Conservation (phyloP, 2,113 vertebrate species). For the Muntiacus muntjak region DNA sequence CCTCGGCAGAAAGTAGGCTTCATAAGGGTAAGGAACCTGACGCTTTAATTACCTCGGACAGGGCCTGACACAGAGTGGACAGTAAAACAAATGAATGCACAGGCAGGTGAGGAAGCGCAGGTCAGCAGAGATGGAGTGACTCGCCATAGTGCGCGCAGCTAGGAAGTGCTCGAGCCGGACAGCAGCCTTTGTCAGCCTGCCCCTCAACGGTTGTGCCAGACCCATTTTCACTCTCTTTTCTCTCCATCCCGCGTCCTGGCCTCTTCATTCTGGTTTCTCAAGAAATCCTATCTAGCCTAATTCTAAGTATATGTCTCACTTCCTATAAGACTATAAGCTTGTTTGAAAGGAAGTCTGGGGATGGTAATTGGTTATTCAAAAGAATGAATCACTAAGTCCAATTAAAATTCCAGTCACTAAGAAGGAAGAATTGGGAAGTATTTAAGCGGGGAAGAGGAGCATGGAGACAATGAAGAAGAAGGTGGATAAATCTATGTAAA, state of each 20-base stretch:
- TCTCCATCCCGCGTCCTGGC: background rate
- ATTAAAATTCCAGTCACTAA: background rate
- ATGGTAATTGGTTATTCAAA: background rate
- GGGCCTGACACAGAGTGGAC: background rate
- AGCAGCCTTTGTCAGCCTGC: background rate
- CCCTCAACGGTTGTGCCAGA: background rate
- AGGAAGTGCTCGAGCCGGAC: rapidly evolving
- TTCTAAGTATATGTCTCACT: background rate
- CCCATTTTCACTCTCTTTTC: background rate
- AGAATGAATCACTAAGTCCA: background rate
- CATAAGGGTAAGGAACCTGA: background rate
- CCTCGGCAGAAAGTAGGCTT: background rate
- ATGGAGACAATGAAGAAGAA: background rate
- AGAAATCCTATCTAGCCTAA: background rate
- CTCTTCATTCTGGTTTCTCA: background rate
- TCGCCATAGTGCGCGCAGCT: rapidly evolving
- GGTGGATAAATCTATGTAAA: background rate
- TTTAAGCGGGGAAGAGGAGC: background rate
- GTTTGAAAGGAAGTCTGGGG: background rate
- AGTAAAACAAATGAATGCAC: background rate
- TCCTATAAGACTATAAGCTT: background rate
- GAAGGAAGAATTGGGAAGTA: background rate
- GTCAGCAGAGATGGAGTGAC: background rate
- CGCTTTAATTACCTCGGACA: background rate
- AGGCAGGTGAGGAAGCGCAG: background rate